A percentile compares a stretch with the other conserved stretches of the same genome.
Evolutionary conservation across 2,888 invertebrate genomes (phyloP).

Genomic region (Drosophila recens): DNA sequence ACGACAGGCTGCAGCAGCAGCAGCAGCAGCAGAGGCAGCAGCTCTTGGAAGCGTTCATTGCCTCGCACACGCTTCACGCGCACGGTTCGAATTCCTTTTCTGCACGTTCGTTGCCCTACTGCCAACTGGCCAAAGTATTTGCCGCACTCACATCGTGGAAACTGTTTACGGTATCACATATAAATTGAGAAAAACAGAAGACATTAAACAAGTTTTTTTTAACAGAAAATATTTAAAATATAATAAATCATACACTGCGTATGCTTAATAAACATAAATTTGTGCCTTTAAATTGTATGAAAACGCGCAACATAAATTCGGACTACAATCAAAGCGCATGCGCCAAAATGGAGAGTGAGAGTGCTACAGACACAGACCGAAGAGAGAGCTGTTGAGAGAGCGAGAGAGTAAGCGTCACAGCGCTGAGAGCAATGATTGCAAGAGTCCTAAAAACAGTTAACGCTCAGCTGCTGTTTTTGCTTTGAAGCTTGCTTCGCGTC

Average conservation of each 20-base stretch:
- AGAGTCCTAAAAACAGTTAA: conserved; percentile 22
- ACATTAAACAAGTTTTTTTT: neutral
- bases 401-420: conserved; percentile 10
- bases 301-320: conserved; percentile 56
- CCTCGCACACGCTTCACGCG: conserved; percentile 57
- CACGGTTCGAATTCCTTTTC: conserved; percentile 26
- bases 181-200: neutral
- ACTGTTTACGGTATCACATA: too few relatives aligned
- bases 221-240: neutral
- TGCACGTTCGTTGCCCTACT: conserved; percentile 35
- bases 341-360: conserved; percentile 13
- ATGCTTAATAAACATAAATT: conserved; percentile 55
- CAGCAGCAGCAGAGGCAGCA: conserved; percentile 18
- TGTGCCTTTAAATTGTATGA: conserved; percentile 45
- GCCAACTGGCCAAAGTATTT: neutral
- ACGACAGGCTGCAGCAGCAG: conserved; percentile 62
- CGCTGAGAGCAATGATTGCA: conserved; percentile 2
- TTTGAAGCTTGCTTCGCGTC: conserved; percentile 75
- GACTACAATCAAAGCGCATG: conserved; percentile 53
- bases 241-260: conserved; percentile 30
- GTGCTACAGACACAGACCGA: conserved; percentile 1
- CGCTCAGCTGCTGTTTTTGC: conserved; percentile 67
- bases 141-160: neutral
- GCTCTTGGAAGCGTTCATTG: conserved; percentile 66
- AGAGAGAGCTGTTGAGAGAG: conserved; percentile 8